A percentile compares a stretch with the other conserved stretches of the same genome.
These are phyloP conservation scores for Malacoraja senta DNA, from an alignment of 2,797 vertebrate genomes.

Conservation along the genomic window DNA sequence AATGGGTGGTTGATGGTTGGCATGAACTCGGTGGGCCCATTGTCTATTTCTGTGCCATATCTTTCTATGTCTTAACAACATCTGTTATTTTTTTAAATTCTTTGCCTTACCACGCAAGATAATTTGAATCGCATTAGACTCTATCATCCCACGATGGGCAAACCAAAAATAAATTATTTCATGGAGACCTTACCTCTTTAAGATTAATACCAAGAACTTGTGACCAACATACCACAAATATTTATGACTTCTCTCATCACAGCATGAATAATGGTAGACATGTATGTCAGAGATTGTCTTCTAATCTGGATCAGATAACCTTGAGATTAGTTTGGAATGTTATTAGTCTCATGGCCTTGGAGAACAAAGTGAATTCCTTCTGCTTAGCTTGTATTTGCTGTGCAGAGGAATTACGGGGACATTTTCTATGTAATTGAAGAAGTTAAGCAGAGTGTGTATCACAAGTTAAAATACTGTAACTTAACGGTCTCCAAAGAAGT, in stretches of 20 bases:
- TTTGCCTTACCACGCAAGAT: too few relatives aligned
- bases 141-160: background rate
- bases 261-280: background rate
- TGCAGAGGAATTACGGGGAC: background rate
- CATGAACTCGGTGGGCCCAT: too few relatives aligned
- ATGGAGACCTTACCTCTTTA: background rate
- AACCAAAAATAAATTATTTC: background rate
- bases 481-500: background rate
- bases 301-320: background rate
- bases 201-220: background rate
- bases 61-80: too few relatives aligned
- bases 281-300: background rate
- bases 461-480: background rate
- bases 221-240: background rate
- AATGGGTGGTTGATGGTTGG: too few relatives aligned
- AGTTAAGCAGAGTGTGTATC: background rate
- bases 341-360: background rate
- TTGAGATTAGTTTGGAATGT: slow-evolving; percentile 20
- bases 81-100: background rate
- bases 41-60: too few relatives aligned
- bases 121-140: background rate
- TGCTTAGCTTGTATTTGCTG: background rate
- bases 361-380: background rate
- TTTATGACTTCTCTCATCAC: background rate
- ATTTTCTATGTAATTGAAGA: background rate